Conservation (phyloP, 2,797 vertebrate genomes). For the Notolabrus celidotus region DNA sequence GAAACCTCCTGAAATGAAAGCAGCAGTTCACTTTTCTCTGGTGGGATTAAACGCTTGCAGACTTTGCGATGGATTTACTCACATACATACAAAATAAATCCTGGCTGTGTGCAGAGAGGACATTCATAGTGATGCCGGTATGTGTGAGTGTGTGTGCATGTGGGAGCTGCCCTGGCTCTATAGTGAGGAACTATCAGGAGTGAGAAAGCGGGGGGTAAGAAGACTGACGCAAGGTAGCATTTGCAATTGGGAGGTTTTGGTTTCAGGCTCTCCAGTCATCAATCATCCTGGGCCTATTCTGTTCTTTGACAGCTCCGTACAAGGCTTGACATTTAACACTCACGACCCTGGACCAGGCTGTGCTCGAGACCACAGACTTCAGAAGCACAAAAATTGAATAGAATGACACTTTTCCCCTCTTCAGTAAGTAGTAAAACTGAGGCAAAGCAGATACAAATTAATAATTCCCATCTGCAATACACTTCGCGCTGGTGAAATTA, state of each 20-base stretch:
- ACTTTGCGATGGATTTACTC: conserved; percentile 76
- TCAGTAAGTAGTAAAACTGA: conserved; percentile 83
- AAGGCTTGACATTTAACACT: conserved; percentile 99
- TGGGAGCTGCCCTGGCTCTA: conserved; percentile 89
- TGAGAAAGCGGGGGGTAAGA: conserved; percentile 84
- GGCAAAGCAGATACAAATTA: conserved; percentile 90
- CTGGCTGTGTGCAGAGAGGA: conserved; percentile 81
- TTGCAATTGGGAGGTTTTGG: conserved; percentile 97
- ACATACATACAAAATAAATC: conserved; percentile 75
- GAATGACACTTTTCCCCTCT: conserved; percentile 81
- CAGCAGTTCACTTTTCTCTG: conserved; percentile 67
- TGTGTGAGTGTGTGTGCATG: conserved; percentile 70
- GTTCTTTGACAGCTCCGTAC: conserved; percentile 99
- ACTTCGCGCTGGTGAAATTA: conserved; percentile 77
- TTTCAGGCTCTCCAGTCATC: conserved; percentile 99
- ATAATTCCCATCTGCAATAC: conserved; percentile 89
- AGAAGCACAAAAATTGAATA: conserved; percentile 87
- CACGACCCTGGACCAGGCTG: conserved; percentile 93
- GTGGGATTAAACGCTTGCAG: conserved; percentile 85
- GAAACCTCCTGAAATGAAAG: conserved; percentile 81
- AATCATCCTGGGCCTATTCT: conserved; percentile 99
- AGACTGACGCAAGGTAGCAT: conserved; percentile 96
- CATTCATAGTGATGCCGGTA: conserved; percentile 84
- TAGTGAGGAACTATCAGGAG: conserved; percentile 86
- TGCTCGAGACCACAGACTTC: conserved; percentile 90